Evolutionary conservation across 2,888 invertebrate species (phyloP).

Genomic region (Galerucella pusilla): DNA sequence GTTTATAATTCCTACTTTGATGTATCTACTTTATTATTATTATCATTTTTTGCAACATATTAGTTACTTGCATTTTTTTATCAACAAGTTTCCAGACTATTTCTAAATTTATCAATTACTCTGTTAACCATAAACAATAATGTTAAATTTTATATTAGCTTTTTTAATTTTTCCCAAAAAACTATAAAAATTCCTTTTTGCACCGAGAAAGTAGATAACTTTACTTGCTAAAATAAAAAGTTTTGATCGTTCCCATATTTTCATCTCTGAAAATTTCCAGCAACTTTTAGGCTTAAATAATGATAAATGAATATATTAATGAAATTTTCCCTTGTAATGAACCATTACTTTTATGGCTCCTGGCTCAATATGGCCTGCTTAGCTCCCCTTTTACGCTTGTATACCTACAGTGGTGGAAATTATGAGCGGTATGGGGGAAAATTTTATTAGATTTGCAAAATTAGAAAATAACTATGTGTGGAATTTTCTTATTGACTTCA

Average conservation of each 20-base stretch:
- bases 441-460: neutral
- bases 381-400: neutral
- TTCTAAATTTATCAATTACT: too few species aligned
- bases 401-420: slow-evolving; percentile 8
- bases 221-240: slow-evolving; percentile 2
- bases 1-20: too few species aligned
- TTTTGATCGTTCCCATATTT: slow-evolving; percentile 36
- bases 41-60: too few species aligned
- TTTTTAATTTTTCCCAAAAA: too few species aligned
- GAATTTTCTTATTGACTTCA: neutral
- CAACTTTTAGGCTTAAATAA: slow-evolving; percentile 31
- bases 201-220: neutral
- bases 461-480: neutral
- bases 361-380: slow-evolving; percentile 23
- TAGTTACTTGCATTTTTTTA: too few species aligned
- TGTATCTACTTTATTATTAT: too few species aligned
- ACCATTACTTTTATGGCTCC: slow-evolving; percentile 43
- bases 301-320: slow-evolving; percentile 45
- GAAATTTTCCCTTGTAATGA: slow-evolving; percentile 45
- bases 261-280: slow-evolving; percentile 12
- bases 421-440: neutral
- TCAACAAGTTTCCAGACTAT: too few species aligned
- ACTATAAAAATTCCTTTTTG: neutral
- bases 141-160: neutral
- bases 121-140: too few species aligned